phyloP scores from a whole-genome alignment of 2,113 vertebrate species.

The Spea multiplicata region DNA sequence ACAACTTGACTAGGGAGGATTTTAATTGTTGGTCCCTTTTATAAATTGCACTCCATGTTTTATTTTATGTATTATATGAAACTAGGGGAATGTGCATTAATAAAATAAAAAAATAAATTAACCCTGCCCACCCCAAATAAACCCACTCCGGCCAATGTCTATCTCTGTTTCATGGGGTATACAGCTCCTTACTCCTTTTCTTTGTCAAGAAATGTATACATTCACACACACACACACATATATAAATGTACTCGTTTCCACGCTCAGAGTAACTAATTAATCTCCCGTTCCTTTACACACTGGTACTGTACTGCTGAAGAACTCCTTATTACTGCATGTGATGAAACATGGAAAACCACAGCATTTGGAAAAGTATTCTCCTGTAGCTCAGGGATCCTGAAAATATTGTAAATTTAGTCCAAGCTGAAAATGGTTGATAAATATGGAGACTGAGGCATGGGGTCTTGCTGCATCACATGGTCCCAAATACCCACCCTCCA shows the following conservation, averaged over 20 bases:
- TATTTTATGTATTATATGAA: neutral
- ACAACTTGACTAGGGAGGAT: too few relatives aligned
- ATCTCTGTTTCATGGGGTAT: neutral
- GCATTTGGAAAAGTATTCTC: neutral
- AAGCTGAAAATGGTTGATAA: neutral
- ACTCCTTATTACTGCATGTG: conserved; percentile 33
- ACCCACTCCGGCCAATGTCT: neutral
- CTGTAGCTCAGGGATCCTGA: neutral
- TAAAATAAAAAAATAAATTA: neutral
- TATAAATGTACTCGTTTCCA: neutral
- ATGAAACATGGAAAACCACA: neutral
- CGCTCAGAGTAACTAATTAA: neutral
- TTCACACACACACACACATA: neutral
- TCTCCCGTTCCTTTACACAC: neutral
- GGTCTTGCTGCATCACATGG: neutral
- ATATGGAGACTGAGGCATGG: neutral
- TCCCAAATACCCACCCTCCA: conserved; percentile 8
- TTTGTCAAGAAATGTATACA: neutral
- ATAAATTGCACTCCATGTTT: neutral
- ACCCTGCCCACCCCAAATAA: neutral
- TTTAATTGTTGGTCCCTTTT: neutral
- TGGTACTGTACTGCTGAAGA: conserved; percentile 18
- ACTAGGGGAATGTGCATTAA: neutral
- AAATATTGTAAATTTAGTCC: neutral
- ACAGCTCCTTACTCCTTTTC: neutral